A percentile compares a stretch with the other conserved stretches of the same genome.
These are phyloP conservation scores for Nineta flava DNA, from an alignment of 2,888 invertebrate species.

Conservation along the genomic window DNA sequence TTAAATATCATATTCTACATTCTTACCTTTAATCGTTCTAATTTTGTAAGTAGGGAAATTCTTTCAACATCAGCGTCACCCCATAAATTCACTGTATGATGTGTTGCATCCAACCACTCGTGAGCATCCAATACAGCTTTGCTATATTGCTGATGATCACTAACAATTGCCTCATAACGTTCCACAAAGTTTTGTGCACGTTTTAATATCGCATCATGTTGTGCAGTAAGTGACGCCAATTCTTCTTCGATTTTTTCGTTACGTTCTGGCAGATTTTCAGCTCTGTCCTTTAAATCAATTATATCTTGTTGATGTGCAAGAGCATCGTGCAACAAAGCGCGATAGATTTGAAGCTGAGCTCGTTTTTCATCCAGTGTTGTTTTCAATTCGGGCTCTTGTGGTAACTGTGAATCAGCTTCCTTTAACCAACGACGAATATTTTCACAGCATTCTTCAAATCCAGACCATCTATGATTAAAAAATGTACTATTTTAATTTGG, in stretches of 20 bases:
- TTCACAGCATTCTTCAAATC: slow-evolving; percentile 74
- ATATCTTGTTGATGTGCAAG: slow-evolving; percentile 73
- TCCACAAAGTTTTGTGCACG: slow-evolving; percentile 64
- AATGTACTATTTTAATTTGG: not conserved
- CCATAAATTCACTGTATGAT: slow-evolving; percentile 67
- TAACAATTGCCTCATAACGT: slow-evolving; percentile 73
- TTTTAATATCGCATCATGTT: slow-evolving; percentile 53
- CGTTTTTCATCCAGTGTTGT: slow-evolving; percentile 85
- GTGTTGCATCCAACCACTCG: slow-evolving; percentile 75
- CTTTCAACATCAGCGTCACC: slow-evolving; percentile 71
- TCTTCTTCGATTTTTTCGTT: slow-evolving; percentile 58
- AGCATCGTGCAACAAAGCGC: slow-evolving; percentile 67
- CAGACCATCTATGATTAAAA: slow-evolving; percentile 49
- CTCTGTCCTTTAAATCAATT: slow-evolving; percentile 62
- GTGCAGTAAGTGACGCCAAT: slow-evolving; percentile 49
- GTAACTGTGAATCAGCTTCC: slow-evolving; percentile 56
- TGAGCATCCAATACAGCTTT: slow-evolving; percentile 74
- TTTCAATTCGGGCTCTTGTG: slow-evolving; percentile 63
- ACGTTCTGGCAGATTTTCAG: slow-evolving; percentile 63
- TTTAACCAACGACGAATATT: slow-evolving; percentile 65
- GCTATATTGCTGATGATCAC: slow-evolving; percentile 76
- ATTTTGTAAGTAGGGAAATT: slow-evolving; percentile 69
- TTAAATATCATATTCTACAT: not conserved
- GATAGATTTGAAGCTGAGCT: slow-evolving; percentile 69
- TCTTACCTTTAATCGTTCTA: slow-evolving; percentile 56